Evolutionary conservation across 2,113 vertebrate genomes (phyloP).

Genomic region (Lophius piscatorius): DNA sequence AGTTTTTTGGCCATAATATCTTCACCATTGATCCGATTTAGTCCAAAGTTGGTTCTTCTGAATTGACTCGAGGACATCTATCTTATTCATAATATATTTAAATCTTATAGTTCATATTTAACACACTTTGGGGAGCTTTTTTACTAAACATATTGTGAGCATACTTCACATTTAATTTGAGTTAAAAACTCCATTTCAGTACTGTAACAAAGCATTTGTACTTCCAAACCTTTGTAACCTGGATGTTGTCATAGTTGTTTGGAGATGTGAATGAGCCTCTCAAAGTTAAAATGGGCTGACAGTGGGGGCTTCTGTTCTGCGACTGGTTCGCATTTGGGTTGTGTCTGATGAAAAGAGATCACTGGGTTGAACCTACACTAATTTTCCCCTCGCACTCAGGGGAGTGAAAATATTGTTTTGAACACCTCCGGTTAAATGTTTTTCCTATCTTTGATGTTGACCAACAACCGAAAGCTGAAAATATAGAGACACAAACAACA

Average conservation of each 20-base stretch:
- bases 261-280: conserved; percentile 12
- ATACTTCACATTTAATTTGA: too few species aligned
- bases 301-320: conserved; percentile 13
- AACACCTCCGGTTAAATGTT: conserved; percentile 32
- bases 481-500: conserved; percentile 36
- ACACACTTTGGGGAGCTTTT: too few species aligned
- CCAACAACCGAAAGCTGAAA: conserved; percentile 40
- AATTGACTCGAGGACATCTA: too few species aligned
- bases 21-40: too few species aligned
- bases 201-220: too few species aligned
- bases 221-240: too few species aligned
- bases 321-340: conserved; percentile 40
- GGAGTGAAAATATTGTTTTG: conserved; percentile 50
- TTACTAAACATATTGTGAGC: too few species aligned
- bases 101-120: too few species aligned
- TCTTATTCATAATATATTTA: too few species aligned
- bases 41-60: too few species aligned
- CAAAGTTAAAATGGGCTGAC: conserved; percentile 3
- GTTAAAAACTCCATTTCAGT: too few species aligned
- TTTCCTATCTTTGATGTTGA: conserved; percentile 50
- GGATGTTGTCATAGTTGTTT: conserved; percentile 7
- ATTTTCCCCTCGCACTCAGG: conserved; percentile 25
- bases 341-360: conserved; percentile 44
- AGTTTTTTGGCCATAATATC: too few species aligned
- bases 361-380: conserved; percentile 32